Evolutionary conservation across 1,140 invertebrate genomes (phyloP), one percentile per base, ranked within the genome.

Genomic region (Drosophila kurseongensis): DNA sequence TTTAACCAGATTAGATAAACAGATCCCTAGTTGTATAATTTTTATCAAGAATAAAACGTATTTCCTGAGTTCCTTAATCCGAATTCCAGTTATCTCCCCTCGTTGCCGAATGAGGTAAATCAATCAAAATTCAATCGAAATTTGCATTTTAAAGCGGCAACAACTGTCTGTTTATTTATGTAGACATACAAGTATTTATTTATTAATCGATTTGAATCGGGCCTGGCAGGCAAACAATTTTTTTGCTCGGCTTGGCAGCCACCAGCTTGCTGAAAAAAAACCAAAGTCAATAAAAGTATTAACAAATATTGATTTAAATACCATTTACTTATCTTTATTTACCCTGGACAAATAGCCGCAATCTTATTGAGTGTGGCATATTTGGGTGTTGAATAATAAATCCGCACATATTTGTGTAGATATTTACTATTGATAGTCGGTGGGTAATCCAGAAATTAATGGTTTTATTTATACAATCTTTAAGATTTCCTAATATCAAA

Each of bases 201-300:
- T 76, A 59, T 75, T 55, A 76, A 76, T 76, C 73, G 73, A 76
- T 76, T 76, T 76, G 62, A 68, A 52, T 76, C 63, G 23, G 38
- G 48, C 61, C 72, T 42, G 72, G 16, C 14, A 55, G 72, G 51
- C 50, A 58, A 2, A 58, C 47, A 56, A 60, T n/a, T 66, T 73
- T 74, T 40, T 65, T 73, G 57, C 57, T 41, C 54, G 48, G 36
- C 44, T 42, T 54, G 36, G 38, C 55, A 76, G 32, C 61, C 38
- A 41, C 9, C 52, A 44, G 12, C 23, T 13, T 55, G 32, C n/a
- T 41, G 52, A 9, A 5, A 58, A 42, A 65, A 66, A 75, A 66
- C 10, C 27, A 36, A 72, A 73, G 38, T 45, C 61, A 76, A 76
- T 66, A 75, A 75, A 66, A 60, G 41, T 63, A 52, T 54, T 66